Conservation (phyloP, 2,113 vertebrate genomes). For the Trinectes maculatus region DNA sequence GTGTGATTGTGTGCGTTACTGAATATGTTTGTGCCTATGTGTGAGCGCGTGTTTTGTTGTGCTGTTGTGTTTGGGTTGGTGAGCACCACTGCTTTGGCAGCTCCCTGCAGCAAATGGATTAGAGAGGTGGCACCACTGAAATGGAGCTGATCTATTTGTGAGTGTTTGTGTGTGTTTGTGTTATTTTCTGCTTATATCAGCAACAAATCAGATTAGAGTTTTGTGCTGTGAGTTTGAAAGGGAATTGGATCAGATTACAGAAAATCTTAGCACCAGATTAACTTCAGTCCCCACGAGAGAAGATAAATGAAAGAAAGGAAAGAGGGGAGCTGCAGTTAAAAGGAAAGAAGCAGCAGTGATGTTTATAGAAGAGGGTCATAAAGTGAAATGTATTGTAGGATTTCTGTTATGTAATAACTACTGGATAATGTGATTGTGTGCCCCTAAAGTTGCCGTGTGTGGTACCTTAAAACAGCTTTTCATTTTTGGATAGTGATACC, state of each 20-base stretch:
- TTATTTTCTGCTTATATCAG: conserved; percentile 37
- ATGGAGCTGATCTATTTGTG: conserved; percentile 64
- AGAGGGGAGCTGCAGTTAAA: conserved; percentile 17
- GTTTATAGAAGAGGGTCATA: conserved; percentile 19
- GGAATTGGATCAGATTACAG: conserved; percentile 75
- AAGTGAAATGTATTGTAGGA: conserved; percentile 5
- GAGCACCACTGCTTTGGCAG: conserved; percentile 55
- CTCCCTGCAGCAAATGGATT: conserved; percentile 64
- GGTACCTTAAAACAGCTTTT: conserved; percentile 21
- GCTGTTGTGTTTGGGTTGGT: conserved; percentile 40
- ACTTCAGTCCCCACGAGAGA: conserved; percentile 47
- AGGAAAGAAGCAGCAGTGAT: conserved; percentile 3
- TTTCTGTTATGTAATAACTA: conserved; percentile 33
- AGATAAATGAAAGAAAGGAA: conserved; percentile 28
- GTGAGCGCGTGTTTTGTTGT: not conserved
- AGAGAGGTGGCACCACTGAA: conserved; percentile 62
- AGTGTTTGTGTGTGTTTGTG: conserved; percentile 29
- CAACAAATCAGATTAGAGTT: conserved; percentile 40
- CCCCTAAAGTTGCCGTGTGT: conserved; percentile 14
- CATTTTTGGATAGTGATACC: conserved; percentile 13
- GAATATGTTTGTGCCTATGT: conserved; percentile 3
- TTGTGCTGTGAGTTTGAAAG: conserved; percentile 47
- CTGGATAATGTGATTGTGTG: conserved; percentile 19
- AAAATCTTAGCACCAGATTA: conserved; percentile 69
- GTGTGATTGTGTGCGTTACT: conserved; percentile 18